These are phyloP conservation scores for Tricholauxania praeusta DNA, from an alignment of 2,888 invertebrate genomes.

Conservation along the genomic window DNA sequence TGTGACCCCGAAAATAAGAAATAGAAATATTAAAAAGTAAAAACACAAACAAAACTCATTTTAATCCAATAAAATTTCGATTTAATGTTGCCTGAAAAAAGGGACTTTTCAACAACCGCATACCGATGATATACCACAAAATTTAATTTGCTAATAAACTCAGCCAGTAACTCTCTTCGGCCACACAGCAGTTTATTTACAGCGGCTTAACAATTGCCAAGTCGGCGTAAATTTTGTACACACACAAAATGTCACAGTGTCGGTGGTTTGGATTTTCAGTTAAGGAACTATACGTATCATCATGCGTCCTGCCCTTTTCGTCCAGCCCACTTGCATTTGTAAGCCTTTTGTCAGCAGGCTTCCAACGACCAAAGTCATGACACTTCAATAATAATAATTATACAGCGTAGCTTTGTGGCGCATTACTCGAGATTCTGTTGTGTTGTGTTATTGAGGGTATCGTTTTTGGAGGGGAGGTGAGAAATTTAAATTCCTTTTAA, in stretches of 20 bases:
- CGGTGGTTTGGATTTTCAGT: background rate
- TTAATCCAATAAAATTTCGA: constrained; percentile 28
- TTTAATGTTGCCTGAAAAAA: constrained; percentile 15
- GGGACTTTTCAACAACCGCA: background rate
- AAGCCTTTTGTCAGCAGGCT: constrained; percentile 51
- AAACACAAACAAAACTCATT: constrained; percentile 18
- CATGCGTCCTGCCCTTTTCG: too few relatives aligned
- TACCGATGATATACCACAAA: background rate
- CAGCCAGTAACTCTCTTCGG: background rate
- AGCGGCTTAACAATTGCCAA: constrained; percentile 27
- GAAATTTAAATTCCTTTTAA: too few relatives aligned
- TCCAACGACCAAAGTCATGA: constrained; percentile 41
- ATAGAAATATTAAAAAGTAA: too few relatives aligned
- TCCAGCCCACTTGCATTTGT: constrained; percentile 51
- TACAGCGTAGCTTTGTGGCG: too few relatives aligned
- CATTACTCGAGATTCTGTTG: too few relatives aligned
- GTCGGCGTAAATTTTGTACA: constrained; percentile 12
- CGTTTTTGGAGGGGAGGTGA: too few relatives aligned
- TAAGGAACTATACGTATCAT: too few relatives aligned
- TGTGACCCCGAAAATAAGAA: too few relatives aligned
- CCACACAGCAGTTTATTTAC: constrained; percentile 18
- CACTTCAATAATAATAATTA: constrained; percentile 30
- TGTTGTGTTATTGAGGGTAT: too few relatives aligned
- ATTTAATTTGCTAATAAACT: constrained; percentile 28
- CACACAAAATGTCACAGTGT: constrained; percentile 49